Conservation (phyloP, 1,140 invertebrate genomes). For the Zaprionus camerounensis region DNA sequence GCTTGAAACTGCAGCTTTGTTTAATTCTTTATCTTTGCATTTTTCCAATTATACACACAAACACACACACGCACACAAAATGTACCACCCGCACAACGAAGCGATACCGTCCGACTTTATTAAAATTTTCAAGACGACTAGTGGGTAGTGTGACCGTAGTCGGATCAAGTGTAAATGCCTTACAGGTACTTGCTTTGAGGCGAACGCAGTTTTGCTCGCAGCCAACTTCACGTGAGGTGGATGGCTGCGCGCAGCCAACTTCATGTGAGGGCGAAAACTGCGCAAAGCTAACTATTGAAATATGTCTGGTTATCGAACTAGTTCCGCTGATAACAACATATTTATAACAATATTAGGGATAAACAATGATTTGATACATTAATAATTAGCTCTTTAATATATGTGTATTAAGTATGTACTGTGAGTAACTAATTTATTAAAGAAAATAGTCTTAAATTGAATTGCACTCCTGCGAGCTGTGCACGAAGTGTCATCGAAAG, state of each 20-base stretch:
- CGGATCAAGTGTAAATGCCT: conserved; percentile 7
- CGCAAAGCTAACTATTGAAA: too few relatives aligned
- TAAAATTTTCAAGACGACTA: conserved; percentile 53
- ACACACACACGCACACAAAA: conserved; percentile 45
- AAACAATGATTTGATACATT: neutral
- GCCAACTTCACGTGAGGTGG: conserved; percentile 17
- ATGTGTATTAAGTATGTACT: neutral
- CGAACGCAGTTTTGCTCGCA: conserved; percentile 2
- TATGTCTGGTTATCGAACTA: conserved; percentile 24
- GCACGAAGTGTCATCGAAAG: neutral
- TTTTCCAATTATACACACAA: conserved; percentile 66
- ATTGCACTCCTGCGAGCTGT: neutral
- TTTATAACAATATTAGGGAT: neutral
- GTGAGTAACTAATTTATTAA: too few relatives aligned
- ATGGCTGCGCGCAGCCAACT: conserved; percentile 18
- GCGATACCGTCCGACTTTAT: conserved; percentile 32
- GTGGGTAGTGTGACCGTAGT: conserved; percentile 27
- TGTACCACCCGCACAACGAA: conserved; percentile 55
- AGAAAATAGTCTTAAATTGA: neutral
- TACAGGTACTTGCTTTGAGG: neutral
- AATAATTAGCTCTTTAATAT: neutral
- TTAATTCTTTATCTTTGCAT: conserved; percentile 69
- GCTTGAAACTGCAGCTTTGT: conserved; percentile 44
- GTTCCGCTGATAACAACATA: conserved; percentile 3
- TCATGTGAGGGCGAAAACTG: neutral